These are phyloP conservation scores for Malaclemys terrapin DNA, from an alignment of 2,113 vertebrate species.

Conservation along the genomic window DNA sequence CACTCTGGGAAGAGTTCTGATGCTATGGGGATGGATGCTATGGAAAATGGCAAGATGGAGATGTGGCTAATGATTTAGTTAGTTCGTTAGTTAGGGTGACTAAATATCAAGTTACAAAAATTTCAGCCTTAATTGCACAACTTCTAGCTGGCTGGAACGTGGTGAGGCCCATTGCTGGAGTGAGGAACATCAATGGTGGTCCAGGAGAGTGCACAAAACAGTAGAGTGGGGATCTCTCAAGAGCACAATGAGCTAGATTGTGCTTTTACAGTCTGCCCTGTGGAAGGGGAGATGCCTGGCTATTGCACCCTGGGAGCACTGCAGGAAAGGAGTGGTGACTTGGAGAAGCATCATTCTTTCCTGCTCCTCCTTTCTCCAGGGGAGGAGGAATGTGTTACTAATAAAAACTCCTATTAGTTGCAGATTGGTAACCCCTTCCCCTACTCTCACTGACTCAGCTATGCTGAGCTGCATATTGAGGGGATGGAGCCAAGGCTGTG, in stretches of 20 bases:
- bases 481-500: fast-evolving
- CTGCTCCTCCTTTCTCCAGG: background rate
- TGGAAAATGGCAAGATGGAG: conserved; percentile 2
- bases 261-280: background rate
- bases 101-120: background rate
- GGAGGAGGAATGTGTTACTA: background rate
- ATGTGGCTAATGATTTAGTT: background rate
- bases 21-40: background rate
- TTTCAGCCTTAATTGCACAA: fast-evolving
- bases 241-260: background rate
- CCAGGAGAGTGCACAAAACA: background rate
- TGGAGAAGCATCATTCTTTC: background rate
- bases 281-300: background rate
- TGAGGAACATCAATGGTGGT: background rate
- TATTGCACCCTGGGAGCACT: fast-evolving
- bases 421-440: background rate
- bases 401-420: background rate
- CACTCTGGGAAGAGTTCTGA: background rate
- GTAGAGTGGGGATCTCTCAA: background rate
- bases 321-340: background rate
- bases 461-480: fast-evolving
- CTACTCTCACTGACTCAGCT: fast-evolving
- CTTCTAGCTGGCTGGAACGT: background rate
- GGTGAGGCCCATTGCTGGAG: background rate
- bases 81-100: background rate